phyloP scores from a whole-genome alignment of 1,140 invertebrate species.

The Heliconius himera region DNA sequence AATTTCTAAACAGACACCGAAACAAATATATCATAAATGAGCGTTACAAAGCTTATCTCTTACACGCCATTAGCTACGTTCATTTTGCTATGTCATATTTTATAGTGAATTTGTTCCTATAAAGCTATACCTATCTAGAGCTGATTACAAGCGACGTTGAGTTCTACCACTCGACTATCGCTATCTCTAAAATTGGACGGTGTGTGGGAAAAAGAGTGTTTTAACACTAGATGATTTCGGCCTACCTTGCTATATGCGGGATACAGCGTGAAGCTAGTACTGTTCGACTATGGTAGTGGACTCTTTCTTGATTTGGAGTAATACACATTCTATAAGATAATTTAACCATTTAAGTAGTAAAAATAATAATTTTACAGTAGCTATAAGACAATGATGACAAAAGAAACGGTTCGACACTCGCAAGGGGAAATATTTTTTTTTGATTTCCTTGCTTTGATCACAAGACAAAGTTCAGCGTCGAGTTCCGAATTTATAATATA shows the following conservation, averaged over 20 bases:
- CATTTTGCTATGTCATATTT: constrained; percentile 6
- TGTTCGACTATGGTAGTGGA: too few relatives aligned
- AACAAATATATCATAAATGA: constrained; percentile 8
- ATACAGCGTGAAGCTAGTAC: neutral
- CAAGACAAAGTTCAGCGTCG: too few relatives aligned
- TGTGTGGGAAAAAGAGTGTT: neutral
- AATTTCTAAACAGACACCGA: neutral
- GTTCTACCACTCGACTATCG: neutral
- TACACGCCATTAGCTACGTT: constrained; percentile 3
- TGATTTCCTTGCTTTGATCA: too few relatives aligned
- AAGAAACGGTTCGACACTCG: too few relatives aligned
- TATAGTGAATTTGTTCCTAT: neutral
- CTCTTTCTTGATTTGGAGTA: too few relatives aligned
- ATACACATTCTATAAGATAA: too few relatives aligned
- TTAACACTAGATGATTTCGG: neutral
- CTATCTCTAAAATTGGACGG: neutral
- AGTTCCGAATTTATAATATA: too few relatives aligned
- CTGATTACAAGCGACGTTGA: neutral
- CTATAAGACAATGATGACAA: too few relatives aligned
- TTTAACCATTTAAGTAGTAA: too few relatives aligned
- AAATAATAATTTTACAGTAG: too few relatives aligned
- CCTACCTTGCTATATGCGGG: neutral
- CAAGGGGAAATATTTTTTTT: too few relatives aligned
- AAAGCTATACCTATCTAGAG: too few relatives aligned
- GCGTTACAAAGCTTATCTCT: neutral